Percentiles rank a stretch among this genome's conserved stretches.
Evolutionary conservation across 2,888 invertebrate genomes (phyloP).

Genomic region (Teinopalpus imperialis): DNA sequence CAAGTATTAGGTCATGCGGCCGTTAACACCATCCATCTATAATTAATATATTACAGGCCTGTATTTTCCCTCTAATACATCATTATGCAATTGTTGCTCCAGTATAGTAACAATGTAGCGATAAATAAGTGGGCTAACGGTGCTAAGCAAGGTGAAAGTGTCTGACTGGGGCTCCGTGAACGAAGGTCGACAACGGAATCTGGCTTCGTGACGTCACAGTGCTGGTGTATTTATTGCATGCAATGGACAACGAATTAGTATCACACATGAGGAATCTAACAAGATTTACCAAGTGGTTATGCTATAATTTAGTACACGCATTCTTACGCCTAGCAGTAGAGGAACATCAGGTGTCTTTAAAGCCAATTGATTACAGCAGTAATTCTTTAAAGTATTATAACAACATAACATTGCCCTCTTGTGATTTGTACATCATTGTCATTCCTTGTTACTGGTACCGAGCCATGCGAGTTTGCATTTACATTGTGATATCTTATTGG

Average conservation of each 20-base stretch:
- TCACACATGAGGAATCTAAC: too few species aligned
- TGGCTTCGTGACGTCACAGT: conserved; percentile 10
- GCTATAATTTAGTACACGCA: too few species aligned
- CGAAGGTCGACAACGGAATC: conserved; percentile 54
- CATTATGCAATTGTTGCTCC: conserved; percentile 47
- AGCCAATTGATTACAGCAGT: too few species aligned
- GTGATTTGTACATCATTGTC: too few species aligned
- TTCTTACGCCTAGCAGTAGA: too few species aligned
- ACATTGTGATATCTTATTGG: too few species aligned
- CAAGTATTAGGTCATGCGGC: too few species aligned
- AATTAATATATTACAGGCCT: conserved; percentile 6
- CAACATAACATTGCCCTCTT: too few species aligned
- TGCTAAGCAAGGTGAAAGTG: conserved; percentile 65
- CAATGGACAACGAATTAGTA: background rate
- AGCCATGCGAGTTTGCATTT: too few species aligned
- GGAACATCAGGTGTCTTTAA: background rate
- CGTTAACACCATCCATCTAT: background rate
- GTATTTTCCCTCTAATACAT: conserved; percentile 29
- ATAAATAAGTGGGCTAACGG: conserved; percentile 60
- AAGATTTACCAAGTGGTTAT: too few species aligned
- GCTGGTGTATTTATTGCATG: background rate
- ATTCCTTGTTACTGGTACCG: too few species aligned
- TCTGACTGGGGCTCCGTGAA: conserved; percentile 36
- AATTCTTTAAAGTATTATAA: too few species aligned
- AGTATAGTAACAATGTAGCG: conserved; percentile 50